Evolutionary conservation across 2,888 invertebrate genomes (phyloP), one percentile per base, ranked within the genome.

Genomic region (Euzetes globulus): DNA sequence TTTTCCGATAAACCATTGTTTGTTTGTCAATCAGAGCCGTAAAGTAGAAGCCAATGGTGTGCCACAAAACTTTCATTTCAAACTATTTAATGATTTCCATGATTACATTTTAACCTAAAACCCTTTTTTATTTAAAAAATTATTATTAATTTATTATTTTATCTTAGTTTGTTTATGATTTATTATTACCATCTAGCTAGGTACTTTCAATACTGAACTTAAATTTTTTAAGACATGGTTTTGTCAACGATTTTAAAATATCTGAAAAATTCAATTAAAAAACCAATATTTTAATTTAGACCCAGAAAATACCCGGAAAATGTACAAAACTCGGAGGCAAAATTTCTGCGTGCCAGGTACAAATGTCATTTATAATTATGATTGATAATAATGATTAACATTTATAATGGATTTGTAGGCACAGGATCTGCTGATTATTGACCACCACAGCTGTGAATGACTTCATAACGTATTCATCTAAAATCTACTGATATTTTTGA

Each of bases 231-330:
- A 33, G 33, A 4, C 7, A 9, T 9, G 9, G 33, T 9, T 9
- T 9, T 33, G 33, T 6, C 9, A 33, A 6, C 9, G 9, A 33
- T 33, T 6, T 33, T 6, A 33, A 33, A 33, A 9, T 9, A 33
- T 33, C 9, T n/a, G n/a, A n/a, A 33, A 6, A 33, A 33, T 6
- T 33, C 15, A n/a, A 45, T n/a, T 50, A 50, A 13, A 50, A 50
- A 5, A 4, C 4, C 13, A n/a, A n/a, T 65, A n/a, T 29, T 71
- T 25, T 15, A 17, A 71, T 76, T 3, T 58, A 79, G 78, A 75
- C 75, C 4, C 72, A 77, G 65, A 65, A 76, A n/a, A 71, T 78
- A 22, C 78, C 79, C 1, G 79, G 79, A n/a, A 77, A 78, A 1
- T 79, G 79, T 58, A 78, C 76, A 45, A 73, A 72, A 19, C 73